Percentiles rank a stretch among this genome's conserved stretches.
These are phyloP conservation scores for Malurus cyaneus DNA, from an alignment of 2,113 vertebrate genomes.

Conservation along the genomic window DNA sequence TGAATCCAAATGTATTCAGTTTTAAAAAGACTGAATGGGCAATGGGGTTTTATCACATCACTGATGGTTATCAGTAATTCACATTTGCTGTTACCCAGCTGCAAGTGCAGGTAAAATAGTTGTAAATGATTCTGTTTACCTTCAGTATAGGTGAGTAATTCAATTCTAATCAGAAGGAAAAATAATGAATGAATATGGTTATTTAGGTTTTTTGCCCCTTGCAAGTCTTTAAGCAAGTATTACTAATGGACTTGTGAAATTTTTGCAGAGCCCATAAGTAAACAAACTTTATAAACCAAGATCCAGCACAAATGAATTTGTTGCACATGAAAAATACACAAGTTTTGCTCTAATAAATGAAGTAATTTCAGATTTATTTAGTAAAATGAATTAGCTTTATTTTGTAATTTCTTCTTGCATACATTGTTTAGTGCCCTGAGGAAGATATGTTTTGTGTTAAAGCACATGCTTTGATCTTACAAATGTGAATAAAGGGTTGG, in stretches of 20 bases:
- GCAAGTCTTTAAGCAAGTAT: background rate
- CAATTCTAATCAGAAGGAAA: background rate
- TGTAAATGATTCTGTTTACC: background rate
- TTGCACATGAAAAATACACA: background rate
- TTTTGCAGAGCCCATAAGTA: background rate
- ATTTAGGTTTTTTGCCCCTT: background rate
- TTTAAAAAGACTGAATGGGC: background rate
- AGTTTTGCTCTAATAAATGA: background rate
- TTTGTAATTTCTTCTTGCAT: background rate
- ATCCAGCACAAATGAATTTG: background rate
- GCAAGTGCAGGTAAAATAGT: background rate
- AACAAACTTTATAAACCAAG: background rate
- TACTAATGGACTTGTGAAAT: background rate
- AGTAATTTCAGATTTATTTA: background rate
- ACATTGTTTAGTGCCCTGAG: background rate
- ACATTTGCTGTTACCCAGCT: background rate
- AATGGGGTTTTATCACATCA: background rate
- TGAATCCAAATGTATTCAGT: background rate
- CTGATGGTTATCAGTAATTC: background rate
- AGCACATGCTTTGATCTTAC: background rate
- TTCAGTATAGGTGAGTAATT: background rate
- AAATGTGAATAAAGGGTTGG: background rate
- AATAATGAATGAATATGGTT: background rate
- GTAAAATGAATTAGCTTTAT: background rate
- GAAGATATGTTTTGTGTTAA: background rate